phyloP scores from a whole-genome alignment of 2,888 invertebrate species.

The Sarcophaga subvicina region DNA sequence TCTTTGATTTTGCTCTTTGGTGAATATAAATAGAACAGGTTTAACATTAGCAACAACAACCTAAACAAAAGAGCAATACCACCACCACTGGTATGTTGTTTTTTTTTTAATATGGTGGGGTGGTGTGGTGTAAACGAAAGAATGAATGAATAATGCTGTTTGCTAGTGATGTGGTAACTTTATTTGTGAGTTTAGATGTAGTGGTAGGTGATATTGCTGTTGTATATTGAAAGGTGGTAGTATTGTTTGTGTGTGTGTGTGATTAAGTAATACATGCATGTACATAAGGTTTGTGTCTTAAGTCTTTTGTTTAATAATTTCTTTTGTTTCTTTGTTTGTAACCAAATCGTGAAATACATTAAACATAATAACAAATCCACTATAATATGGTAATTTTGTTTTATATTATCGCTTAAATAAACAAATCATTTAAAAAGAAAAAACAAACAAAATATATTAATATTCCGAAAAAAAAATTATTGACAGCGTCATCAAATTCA shows the following conservation, averaged over 20 bases:
- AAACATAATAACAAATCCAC: conserved; percentile 10
- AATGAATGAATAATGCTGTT: neutral
- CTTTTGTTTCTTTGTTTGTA: conserved; percentile 38
- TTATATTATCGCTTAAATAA: conserved; percentile 4
- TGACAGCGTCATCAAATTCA: conserved; percentile 31
- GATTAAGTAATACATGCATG: conserved; percentile 59
- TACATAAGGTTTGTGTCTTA: conserved; percentile 58
- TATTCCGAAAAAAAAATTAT: conserved; percentile 9
- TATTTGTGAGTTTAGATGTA: neutral
- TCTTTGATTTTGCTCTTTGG: neutral
- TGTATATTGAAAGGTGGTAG: conserved; percentile 13
- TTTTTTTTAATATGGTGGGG: conserved; percentile 2
- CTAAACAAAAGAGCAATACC: neutral
- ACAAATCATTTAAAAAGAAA: neutral
- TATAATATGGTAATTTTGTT: neutral
- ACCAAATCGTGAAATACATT: neutral
- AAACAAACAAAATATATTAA: neutral
- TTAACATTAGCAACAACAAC: neutral
- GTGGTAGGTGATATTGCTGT: conserved; percentile 6
- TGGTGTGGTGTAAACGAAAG: conserved; percentile 13
- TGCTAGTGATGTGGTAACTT: conserved; percentile 34
- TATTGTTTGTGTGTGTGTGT: conserved; percentile 1
- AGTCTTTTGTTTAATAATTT: conserved; percentile 63
- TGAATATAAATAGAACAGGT: neutral
- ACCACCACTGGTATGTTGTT: neutral